Percentiles rank a stretch among this genome's conserved stretches.
Conservation (phyloP, 2,797 vertebrate genomes). For the Lepus oiostolus region DNA sequence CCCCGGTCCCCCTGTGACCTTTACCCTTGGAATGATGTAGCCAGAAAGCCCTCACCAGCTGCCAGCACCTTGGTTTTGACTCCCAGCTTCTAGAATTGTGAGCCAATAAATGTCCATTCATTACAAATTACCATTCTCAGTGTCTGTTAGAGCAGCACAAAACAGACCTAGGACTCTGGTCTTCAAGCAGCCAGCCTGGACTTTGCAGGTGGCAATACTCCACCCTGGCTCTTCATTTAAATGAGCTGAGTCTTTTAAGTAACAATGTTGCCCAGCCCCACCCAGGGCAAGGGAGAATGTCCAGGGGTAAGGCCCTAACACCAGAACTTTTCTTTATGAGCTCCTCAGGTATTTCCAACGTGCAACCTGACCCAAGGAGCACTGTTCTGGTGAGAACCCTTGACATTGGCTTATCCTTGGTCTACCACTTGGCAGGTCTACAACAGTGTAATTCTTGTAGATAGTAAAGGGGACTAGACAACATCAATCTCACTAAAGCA, state of each 20-base stretch:
- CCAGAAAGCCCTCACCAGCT: too few relatives aligned
- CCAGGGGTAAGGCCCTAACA: background rate
- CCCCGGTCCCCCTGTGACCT: too few relatives aligned
- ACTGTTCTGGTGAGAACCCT: background rate
- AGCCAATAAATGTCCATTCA: too few relatives aligned
- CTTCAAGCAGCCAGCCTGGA: background rate
- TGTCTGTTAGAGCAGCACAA: too few relatives aligned
- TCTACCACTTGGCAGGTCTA: background rate
- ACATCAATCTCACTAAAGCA: background rate
- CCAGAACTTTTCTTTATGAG: background rate
- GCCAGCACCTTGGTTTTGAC: too few relatives aligned
- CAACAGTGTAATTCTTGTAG: background rate
- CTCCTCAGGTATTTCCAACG: rapidly evolving
- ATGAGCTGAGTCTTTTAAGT: background rate
- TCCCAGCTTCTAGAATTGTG: too few relatives aligned
- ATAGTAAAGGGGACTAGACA: background rate
- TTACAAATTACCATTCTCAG: too few relatives aligned
- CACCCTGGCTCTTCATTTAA: background rate
- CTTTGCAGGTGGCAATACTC: background rate
- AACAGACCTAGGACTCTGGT: background rate
- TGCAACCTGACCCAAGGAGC: background rate
- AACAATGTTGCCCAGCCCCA: background rate
- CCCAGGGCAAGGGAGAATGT: background rate
- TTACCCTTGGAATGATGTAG: too few relatives aligned
- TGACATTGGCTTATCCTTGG: background rate